A percentile compares a stretch with the other conserved stretches of the same genome.
Conservation (phyloP, 2,797 vertebrate species). For the Tamandua tetradactyla region DNA sequence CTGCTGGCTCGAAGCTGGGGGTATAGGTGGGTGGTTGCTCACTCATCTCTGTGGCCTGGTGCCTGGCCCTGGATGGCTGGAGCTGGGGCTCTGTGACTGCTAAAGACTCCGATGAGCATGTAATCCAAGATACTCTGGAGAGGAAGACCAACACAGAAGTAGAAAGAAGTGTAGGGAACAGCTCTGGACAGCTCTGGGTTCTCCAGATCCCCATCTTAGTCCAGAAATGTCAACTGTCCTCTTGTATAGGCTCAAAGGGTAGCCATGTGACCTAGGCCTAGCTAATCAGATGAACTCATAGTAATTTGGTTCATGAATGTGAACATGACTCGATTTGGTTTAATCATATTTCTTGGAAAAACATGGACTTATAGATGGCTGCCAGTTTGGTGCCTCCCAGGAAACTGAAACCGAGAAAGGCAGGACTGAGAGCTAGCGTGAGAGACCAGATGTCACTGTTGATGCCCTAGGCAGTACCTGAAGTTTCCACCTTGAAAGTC, state of each 20-base stretch:
- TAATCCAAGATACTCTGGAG: accelerated
- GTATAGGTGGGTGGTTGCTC: background rate
- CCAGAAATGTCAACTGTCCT: accelerated
- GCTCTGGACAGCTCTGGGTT: too few relatives aligned
- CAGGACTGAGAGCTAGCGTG: background rate
- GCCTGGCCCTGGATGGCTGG: background rate
- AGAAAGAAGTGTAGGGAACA: background rate
- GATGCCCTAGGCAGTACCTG: background rate
- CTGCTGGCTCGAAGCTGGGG: background rate
- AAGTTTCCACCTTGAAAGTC: background rate
- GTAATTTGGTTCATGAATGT: background rate
- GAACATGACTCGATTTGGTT: background rate
- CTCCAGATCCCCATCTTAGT: too few relatives aligned
- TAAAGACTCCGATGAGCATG: background rate
- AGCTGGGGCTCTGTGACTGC: background rate
- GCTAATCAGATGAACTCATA: background rate
- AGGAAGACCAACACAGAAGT: background rate
- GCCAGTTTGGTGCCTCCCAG: background rate
- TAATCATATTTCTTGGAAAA: background rate
- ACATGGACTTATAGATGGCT: background rate
- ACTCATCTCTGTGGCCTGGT: background rate
- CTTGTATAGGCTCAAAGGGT: background rate
- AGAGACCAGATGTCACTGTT: background rate
- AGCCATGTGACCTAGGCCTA: background rate
- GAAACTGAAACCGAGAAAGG: background rate